These are phyloP conservation scores for Rhea americana DNA, from an alignment of 2,113 vertebrate species.

Conservation along the genomic window DNA sequence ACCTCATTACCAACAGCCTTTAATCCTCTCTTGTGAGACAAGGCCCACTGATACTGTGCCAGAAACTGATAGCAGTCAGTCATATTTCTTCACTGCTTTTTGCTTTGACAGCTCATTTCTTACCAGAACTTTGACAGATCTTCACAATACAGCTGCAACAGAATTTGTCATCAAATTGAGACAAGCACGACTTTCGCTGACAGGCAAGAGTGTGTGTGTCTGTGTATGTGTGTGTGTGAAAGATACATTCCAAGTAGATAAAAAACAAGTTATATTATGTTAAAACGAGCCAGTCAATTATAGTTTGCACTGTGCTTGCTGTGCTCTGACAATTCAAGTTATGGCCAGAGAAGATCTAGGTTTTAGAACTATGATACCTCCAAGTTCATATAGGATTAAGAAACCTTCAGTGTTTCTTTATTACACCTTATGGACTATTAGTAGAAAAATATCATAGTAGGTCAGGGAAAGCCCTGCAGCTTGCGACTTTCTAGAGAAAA, in stretches of 20 bases:
- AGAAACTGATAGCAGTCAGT: background rate
- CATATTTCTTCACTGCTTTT: background rate
- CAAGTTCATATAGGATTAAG: background rate
- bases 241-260: background rate
- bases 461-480: slow-evolving; percentile 1
- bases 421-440: background rate
- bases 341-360: background rate
- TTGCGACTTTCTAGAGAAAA: background rate
- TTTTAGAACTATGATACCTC: background rate
- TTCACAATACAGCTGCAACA: background rate
- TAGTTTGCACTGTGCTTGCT: background rate
- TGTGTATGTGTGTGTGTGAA: background rate
- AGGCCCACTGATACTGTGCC: background rate
- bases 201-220: background rate
- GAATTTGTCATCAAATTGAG: background rate
- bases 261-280: background rate
- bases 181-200: background rate
- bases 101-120: background rate
- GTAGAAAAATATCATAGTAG: background rate
- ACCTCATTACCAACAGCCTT: background rate
- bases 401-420: background rate
- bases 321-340: background rate
- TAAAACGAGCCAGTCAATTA: background rate
- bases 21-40: background rate
- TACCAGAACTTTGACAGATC: background rate